Evolutionary conservation across 2,797 vertebrate species (phyloP).

Genomic region (Tapera naevia): DNA sequence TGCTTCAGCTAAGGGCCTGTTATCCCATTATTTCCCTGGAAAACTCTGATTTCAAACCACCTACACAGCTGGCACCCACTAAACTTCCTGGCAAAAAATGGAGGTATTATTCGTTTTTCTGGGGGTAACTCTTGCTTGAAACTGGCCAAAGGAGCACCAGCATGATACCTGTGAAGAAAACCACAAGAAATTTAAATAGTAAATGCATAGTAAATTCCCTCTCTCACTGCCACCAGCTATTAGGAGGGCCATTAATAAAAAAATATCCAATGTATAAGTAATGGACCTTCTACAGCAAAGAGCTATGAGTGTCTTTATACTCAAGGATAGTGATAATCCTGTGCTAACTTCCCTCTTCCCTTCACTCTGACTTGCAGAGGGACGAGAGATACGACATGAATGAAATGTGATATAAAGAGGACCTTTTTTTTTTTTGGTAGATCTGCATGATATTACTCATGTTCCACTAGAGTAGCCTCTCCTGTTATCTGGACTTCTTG

Average conservation of each 20-base stretch:
- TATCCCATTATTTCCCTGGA: too few species aligned
- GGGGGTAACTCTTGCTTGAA: too few species aligned
- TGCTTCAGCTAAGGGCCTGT: too few species aligned
- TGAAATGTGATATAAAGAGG: too few species aligned
- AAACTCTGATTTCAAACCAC: too few species aligned
- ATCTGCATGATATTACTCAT: background rate
- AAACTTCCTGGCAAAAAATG: too few species aligned
- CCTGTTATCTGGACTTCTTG: background rate
- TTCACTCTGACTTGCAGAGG: background rate
- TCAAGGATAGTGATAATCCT: background rate
- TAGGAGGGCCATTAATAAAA: conserved; percentile 59
- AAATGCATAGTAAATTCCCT: conserved; percentile 28
- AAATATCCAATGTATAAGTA: background rate
- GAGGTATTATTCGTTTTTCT: too few species aligned
- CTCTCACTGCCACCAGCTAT: conserved; percentile 63
- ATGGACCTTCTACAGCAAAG: background rate
- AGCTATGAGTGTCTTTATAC: background rate
- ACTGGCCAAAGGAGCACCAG: too few species aligned
- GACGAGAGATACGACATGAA: background rate
- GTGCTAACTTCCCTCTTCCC: background rate
- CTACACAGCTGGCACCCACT: too few species aligned
- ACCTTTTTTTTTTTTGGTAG: background rate
- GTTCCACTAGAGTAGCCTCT: background rate
- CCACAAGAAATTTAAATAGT: too few species aligned
- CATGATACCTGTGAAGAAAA: too few species aligned